Evolutionary conservation across 2,113 vertebrate genomes (phyloP), one percentile per base, ranked within the genome.

Genomic region (Conger conger): DNA sequence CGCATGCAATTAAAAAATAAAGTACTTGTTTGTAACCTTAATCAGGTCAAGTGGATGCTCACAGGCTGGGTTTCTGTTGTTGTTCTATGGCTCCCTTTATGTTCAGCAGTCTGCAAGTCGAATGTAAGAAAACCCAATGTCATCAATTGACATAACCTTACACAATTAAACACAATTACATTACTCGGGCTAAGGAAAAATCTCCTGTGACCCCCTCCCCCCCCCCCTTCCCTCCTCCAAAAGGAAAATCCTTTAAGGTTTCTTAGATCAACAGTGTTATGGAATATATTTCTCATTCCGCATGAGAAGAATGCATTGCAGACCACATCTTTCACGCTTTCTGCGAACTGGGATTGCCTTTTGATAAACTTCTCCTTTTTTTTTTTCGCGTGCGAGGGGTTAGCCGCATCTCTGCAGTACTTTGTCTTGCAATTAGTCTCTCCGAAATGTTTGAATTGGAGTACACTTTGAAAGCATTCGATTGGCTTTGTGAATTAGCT

Each of bases 271-370:
- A 60, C 35, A 7, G 85, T 82, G 77, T 80, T 86, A 84, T 82
- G 82, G 79, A 90, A 81, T 83, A 84, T 88, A 87, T 89, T 91
- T 91, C 80, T 88, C 89, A 80, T 88, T 89, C 84, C 63, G 68
- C 76, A 80, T 82, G 85, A 86, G 82, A 87, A 87, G 81, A 87
- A 84, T 79, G 63, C 77, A 38, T 80, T 37, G 73, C 84, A 73
- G 79, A 83, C 82, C 57, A 57, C 81, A 87, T 86, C 82, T 84
- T 85, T 89, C 76, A n/a, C 80, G 80, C 36, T 81, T 30, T 57
- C 11, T 27, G 38, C 42, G 57, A 86, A 76, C 86, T 76, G 78
- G 81, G 76, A 79, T 82, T 78, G 76, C 82, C 54, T 84, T 88
- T 85, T 91, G 85, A 60, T 88, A 40, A 82, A 11, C 79, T 82